Conservation (phyloP, 2,888 invertebrate species). For the Agrochola macilenta region DNA sequence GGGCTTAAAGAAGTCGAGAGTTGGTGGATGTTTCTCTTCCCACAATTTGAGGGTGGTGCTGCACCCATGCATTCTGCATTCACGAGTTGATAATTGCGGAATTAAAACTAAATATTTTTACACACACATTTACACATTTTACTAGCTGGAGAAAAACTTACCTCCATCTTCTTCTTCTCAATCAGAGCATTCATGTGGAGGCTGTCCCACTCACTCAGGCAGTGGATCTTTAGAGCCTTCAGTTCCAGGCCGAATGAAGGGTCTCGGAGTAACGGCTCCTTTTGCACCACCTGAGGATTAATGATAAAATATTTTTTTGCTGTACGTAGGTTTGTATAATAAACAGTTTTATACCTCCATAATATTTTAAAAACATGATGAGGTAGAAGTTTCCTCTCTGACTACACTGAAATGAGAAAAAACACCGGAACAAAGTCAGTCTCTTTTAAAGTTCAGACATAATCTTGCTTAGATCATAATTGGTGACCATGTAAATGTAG, state of each 20-base stretch:
- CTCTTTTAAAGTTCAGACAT: too few relatives aligned
- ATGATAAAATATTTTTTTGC: too few relatives aligned
- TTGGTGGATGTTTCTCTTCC: too few relatives aligned
- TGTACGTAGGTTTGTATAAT: neutral
- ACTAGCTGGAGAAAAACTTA: conserved; percentile 46
- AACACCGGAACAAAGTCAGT: too few relatives aligned
- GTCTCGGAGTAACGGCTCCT: conserved; percentile 77
- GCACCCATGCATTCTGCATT: neutral
- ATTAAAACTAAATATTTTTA: neutral
- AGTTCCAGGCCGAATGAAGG: conserved; percentile 82
- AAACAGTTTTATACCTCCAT: neutral
- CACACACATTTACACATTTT: neutral
- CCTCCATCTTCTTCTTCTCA: conserved; percentile 82
- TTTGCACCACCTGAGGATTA: conserved; percentile 79
- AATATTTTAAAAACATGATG: too few relatives aligned
- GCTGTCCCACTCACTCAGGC: conserved; percentile 81
- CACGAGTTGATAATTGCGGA: neutral
- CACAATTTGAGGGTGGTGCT: too few relatives aligned
- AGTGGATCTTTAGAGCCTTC: conserved; percentile 81
- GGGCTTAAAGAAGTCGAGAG: too few relatives aligned
- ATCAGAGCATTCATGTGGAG: conserved; percentile 79
- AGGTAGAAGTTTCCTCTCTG: too few relatives aligned
- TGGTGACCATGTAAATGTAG: too few relatives aligned
- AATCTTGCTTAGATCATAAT: too few relatives aligned
- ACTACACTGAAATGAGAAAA: too few relatives aligned